Conservation (phyloP, 2,797 vertebrate species). For the Eulemur coronatus region DNA sequence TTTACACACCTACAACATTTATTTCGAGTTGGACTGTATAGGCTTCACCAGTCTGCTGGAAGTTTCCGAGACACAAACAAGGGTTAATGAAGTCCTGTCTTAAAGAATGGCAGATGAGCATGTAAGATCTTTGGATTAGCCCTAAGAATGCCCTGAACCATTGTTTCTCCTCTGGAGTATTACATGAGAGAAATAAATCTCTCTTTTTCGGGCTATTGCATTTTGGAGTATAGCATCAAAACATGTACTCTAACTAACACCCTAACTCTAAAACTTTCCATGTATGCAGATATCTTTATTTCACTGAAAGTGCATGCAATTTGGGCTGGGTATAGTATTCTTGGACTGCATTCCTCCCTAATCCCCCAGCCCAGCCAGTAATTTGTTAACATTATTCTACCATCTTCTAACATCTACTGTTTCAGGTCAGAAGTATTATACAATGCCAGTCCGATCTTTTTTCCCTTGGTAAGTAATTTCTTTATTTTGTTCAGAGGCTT, state of each 20-base stretch:
- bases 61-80: neutral
- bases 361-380: neutral
- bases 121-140: neutral
- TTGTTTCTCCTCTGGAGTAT: neutral
- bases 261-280: neutral
- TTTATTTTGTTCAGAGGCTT: neutral
- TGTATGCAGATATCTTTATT: neutral
- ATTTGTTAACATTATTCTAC: neutral
- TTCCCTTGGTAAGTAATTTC: neutral
- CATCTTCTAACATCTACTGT: neutral
- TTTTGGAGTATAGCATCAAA: neutral
- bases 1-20: neutral
- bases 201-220: neutral
- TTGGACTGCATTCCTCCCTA: neutral
- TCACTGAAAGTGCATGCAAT: neutral
- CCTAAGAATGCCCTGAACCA: neutral
- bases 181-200: neutral
- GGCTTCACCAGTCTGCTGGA: neutral
- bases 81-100: neutral
- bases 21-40: neutral
- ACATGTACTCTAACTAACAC: neutral
- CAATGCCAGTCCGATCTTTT: neutral
- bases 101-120: neutral
- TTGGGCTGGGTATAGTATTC: neutral
- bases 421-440: neutral